A percentile compares a stretch with the other conserved stretches of the same genome.
Conservation (phyloP, 2,888 invertebrate genomes). For the Eristalis pertinax region DNA sequence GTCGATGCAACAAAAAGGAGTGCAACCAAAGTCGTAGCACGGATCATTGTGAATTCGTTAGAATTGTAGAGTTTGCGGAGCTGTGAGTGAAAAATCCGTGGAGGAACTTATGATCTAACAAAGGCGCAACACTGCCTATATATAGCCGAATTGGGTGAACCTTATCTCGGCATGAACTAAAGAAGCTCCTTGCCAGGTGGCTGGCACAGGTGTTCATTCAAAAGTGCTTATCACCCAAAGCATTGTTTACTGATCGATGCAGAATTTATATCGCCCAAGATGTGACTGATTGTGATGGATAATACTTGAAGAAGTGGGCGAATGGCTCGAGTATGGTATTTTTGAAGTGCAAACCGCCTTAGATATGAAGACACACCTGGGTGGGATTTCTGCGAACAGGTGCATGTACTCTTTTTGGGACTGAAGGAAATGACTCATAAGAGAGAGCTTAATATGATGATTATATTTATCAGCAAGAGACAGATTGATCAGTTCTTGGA, state of each 20-base stretch:
- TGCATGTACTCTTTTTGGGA: not conserved
- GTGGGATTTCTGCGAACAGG: not conserved
- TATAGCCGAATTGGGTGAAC: constrained; percentile 19
- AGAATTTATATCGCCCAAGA: not conserved
- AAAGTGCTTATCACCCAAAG: constrained; percentile 18
- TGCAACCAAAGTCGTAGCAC: constrained; percentile 26
- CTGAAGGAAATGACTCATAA: not conserved
- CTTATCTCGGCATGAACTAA: not conserved
- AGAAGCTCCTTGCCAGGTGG: constrained; percentile 39
- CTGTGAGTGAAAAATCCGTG: not conserved
- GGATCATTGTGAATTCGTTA: constrained; percentile 24
- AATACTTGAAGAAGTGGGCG: not conserved
- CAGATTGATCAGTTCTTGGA: not conserved
- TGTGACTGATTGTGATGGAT: not conserved
- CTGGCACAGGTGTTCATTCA: constrained; percentile 43
- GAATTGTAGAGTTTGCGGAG: not conserved
- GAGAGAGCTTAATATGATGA: not conserved
- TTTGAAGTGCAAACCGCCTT: not conserved
- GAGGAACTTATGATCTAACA: not conserved
- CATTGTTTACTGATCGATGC: constrained; percentile 5
- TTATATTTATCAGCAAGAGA: not conserved
- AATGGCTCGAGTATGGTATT: not conserved
- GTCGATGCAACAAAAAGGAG: constrained; percentile 15
- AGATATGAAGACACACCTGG: not conserved
- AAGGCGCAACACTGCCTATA: constrained; percentile 23